Conservation (phyloP, 2,888 invertebrate species). For the Philopedon plagiatum region DNA sequence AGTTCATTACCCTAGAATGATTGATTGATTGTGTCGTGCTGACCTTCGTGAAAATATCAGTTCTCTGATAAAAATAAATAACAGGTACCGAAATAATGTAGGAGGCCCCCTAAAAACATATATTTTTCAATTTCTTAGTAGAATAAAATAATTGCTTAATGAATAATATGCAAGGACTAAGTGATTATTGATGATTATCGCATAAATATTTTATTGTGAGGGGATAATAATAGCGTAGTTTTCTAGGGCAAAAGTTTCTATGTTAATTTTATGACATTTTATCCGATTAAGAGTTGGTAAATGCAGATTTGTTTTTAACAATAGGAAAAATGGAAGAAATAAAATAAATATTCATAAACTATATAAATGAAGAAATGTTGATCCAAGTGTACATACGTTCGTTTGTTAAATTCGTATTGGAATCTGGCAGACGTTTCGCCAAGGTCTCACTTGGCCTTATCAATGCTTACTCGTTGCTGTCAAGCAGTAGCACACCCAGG, state of each 20-base stretch:
- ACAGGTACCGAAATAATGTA: constrained; percentile 6
- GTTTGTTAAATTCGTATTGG: too few species aligned
- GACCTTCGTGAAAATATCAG: constrained; percentile 27
- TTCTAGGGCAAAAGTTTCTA: background rate
- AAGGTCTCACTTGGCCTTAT: too few species aligned
- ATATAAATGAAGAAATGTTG: too few species aligned
- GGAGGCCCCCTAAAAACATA: background rate
- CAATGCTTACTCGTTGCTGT: too few species aligned
- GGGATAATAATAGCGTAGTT: background rate
- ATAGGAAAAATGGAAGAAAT: too few species aligned
- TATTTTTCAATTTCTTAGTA: background rate
- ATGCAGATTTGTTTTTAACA: background rate
- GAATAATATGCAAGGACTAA: background rate
- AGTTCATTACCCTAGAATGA: constrained; percentile 33
- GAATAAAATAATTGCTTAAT: background rate
- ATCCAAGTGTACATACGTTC: too few species aligned
- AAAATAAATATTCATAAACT: too few species aligned
- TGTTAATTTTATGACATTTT: background rate
- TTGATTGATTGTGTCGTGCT: constrained; percentile 29
- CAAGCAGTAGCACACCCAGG: too few species aligned
- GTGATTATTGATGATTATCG: background rate
- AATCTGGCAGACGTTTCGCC: too few species aligned
- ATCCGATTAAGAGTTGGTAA: background rate
- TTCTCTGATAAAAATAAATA: constrained; percentile 24
- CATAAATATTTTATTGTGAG: background rate